Evolutionary conservation across 2,113 vertebrate genomes (phyloP), one percentile per base, ranked within the genome.

Genomic region (Pithys albifrons): DNA sequence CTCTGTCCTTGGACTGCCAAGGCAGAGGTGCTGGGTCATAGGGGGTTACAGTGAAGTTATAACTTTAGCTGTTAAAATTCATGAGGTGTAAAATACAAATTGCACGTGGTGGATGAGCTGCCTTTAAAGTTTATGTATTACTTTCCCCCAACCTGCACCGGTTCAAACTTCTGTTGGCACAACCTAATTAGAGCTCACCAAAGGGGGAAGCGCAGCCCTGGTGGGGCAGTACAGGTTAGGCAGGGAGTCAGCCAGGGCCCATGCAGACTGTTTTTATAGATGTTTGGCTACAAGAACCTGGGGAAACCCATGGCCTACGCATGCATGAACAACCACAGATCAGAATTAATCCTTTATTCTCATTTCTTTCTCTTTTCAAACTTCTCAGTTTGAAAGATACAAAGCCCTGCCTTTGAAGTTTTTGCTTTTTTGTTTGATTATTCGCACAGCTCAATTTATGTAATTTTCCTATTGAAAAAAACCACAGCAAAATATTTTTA

Each of bases 11-110:
- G 7, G 41, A 37, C 58, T 0, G 13, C 89, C 58, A 10, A 25
- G 73, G 72, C 82, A 61, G 74, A 29, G 4, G 9, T 28, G 52
- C 71, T 1, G 0, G 93, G 10, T 1, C 59, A 8, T 27, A 13
- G 43, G 6, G 95, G 88, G 92, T 95, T 97, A 97, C 16, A 2
- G 73, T 3, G 28, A 46, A 93, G 91, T 94, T 95, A 85, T 46
- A 93, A 88, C 92, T 94, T 87, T 0, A 45, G 93, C 75, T 85
- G 92, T 96, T 96, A 97, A 96, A 97, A 96, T 96, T 96, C 95
- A 97, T 92, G 95, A 96, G 85, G 93, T 97, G 95, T 96, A 96
- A 94, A 96, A 95, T 75, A 95, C 95, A 97, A 97, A 97, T 96
- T 96, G 93, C 91, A 95, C 29, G 41, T 57, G 88, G 94, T 94